Evolutionary conservation across 1,140 invertebrate genomes (phyloP), one percentile per base, ranked within the genome.

Genomic region (Ruditapes philippinarum): DNA sequence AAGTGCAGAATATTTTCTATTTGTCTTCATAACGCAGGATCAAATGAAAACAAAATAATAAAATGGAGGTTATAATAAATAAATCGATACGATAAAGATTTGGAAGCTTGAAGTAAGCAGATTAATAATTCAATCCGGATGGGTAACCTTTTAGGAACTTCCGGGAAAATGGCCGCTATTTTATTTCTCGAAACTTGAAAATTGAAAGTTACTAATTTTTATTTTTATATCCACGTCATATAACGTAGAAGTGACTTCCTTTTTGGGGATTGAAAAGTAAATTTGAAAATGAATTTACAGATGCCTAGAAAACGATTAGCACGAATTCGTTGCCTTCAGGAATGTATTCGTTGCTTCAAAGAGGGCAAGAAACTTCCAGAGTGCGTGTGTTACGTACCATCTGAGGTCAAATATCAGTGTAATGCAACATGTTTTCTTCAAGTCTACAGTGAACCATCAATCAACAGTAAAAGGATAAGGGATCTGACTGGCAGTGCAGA

Each of bases 271-370:
- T 57, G 5, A 25, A 57, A 7, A 19, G n/a, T 12, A 25, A 19
- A 17, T 54, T 9, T 33, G 7, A 79, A 65, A 31, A 89, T 89
- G 87, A 89, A 62, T 76, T 82, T 93, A 22, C 87, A 89, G 28
- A n/a, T 54, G n/a, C 91, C 92, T 31, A 91, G 94, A 70, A 88
- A 92, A 14, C 88, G 92, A 28, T 60, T 95, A 9, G 93, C 93
- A 33, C 86, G 93, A 90, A 94, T 95, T 65, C 91, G 95, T 70
- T 95, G 95, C 88, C 74, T 95, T 22, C 91, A 95, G 60, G 92
- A 95, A 54, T 95, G 94, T 87, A 94, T 95, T 33, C 57, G 89
- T 33, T 92, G 92, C 78, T 89, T 95, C 17, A 90, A 90, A 76
- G 84, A 93, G 57, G 83, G 87, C 42, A 89, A 88, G 82, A 88